Evolutionary conservation across 2,113 vertebrate species (phyloP).

Genomic region (Pogonocichla stellata): DNA sequence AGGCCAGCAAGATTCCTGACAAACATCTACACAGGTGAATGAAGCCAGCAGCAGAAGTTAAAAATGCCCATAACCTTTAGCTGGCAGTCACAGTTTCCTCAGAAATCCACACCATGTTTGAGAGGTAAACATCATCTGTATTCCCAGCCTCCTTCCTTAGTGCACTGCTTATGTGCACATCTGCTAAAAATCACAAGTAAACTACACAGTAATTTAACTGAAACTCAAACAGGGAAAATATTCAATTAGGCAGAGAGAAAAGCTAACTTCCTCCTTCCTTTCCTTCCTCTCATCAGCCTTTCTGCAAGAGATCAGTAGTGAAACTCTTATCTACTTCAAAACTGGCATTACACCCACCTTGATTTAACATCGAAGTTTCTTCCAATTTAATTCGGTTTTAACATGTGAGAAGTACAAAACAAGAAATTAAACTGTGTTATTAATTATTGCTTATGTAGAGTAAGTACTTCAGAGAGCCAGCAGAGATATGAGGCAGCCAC

Average conservation of each 20-base stretch:
- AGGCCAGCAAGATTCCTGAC: background rate
- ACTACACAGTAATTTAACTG: background rate
- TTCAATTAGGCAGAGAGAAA: background rate
- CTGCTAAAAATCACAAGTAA: background rate
- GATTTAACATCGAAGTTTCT: background rate
- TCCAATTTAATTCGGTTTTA: background rate
- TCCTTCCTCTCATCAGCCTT: background rate
- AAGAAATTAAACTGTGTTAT: background rate
- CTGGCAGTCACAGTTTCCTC: background rate
- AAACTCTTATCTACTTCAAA: background rate
- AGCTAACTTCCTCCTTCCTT: background rate
- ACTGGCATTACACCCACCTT: background rate
- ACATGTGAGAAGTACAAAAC: background rate
- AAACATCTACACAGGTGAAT: background rate
- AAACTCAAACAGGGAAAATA: background rate
- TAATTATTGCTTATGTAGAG: background rate
- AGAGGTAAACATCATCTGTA: background rate
- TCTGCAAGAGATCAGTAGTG: background rate
- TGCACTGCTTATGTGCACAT: background rate
- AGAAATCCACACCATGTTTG: background rate
- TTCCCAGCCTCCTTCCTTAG: background rate
- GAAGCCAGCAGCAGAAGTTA: conserved; percentile 5
- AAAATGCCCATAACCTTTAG: conserved; percentile 52
- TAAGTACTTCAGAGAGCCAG: background rate
- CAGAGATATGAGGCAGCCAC: background rate